Evolutionary conservation across 2,888 invertebrate species (phyloP), one percentile per base, ranked within the genome.

Genomic region (Homarus gammarus): DNA sequence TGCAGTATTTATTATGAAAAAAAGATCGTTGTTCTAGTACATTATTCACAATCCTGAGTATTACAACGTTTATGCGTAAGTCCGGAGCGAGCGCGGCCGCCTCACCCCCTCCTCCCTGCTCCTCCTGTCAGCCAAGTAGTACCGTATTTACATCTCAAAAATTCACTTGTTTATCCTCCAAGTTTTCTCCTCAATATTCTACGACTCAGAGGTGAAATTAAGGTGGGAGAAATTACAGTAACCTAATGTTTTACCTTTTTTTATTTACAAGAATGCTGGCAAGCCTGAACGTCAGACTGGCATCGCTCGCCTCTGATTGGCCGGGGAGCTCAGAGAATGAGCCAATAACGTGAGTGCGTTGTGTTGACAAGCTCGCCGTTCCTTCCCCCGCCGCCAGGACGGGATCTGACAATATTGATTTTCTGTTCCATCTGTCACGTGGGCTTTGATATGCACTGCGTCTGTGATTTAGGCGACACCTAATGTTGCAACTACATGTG

Each of bases 31-130:
- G 87, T 87, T 87, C 40, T 44, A 77, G 78, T 40, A 51, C 31
- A 18, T 64, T n/a, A 73, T 87, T 75, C 84, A 77, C 56, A 82
- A 82, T 87, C 87, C 87, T 87, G 87, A 87, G 87, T 82, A 87
- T 82, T 73, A 87, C 64, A 82, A 87, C 82, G 38, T 82, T 87
- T 87, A 87, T 87, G 87, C 87, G 87, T 82, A 75, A 38, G 36
- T 64, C 31, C 44, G 73, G 56, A 81, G 81, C 61, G 27, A n/a
- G 38, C 40, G 8, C 5, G 18, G 27, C 77, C 2, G 31, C 40
- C 68, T 40, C 64, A 22, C 61, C 22, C 68, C 68, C 82, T 70
- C 82, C 68, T 64, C 27, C 82, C 36, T 27, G 18, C 56, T 72
- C 38, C 72, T 72, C 56, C 79, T 49, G 12, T 79, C 33, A 49